A percentile compares a stretch with the other conserved stretches of the same genome.
phyloP scores from a whole-genome alignment of 2,888 invertebrate genomes.

The Oxytorus armatus region DNA sequence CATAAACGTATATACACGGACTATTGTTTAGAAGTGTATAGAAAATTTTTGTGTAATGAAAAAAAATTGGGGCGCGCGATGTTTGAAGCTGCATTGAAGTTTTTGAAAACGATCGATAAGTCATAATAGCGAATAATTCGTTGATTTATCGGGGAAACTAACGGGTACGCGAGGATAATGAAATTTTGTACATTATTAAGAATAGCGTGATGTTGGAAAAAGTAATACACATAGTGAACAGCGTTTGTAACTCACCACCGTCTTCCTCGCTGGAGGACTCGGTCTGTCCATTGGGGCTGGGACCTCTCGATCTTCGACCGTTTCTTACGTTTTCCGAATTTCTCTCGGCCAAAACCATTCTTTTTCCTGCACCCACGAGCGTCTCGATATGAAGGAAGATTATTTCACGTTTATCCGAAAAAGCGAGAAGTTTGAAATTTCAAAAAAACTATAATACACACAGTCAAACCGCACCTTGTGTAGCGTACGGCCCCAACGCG shows the following conservation, averaged over 20 bases:
- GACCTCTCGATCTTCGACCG: conserved; percentile 95
- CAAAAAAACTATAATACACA: conserved; percentile 34
- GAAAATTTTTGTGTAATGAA: not conserved
- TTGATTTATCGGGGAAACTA: conserved; percentile 2
- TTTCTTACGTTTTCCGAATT: conserved; percentile 93
- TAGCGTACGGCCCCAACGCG: conserved; percentile 70
- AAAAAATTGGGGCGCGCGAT: conserved; percentile 77
- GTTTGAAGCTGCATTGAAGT: conserved; percentile 74
- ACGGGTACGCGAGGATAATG: not conserved
- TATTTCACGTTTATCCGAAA: conserved; percentile 18
- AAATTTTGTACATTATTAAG: not conserved
- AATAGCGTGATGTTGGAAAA: not conserved
- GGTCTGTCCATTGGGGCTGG: conserved; percentile 95
- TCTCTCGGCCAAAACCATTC: conserved; percentile 95
- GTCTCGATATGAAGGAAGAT: conserved; percentile 7
- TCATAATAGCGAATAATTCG: conserved; percentile 33
- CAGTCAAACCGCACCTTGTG: conserved; percentile 76
- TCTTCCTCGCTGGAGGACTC: conserved; percentile 95
- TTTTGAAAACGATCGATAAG: conserved; percentile 60
- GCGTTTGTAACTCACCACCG: conserved; percentile 88
- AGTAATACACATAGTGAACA: conserved; percentile 15
- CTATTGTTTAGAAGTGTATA: not conserved
- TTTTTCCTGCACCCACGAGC: conserved; percentile 16
- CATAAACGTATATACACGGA: too few species aligned
- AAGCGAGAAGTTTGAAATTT: conserved; percentile 19